Evolutionary conservation across 1,140 invertebrate species (phyloP).

Genomic region (Neodiprion pinetum): DNA sequence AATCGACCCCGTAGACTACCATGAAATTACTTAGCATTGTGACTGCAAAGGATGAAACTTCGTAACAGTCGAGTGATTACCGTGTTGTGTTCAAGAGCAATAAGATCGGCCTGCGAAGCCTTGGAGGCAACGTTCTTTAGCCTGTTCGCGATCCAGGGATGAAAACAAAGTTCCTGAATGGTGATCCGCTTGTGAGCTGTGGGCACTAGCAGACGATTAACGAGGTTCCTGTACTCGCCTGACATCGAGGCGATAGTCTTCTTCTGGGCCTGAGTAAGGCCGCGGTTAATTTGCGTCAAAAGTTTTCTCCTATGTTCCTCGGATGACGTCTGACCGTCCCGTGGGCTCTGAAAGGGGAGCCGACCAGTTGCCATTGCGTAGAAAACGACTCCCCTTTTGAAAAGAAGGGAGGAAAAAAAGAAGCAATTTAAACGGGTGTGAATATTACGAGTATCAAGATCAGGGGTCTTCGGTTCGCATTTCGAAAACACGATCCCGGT

Average conservation of each 20-base stretch:
- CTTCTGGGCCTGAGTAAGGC: conserved; percentile 61
- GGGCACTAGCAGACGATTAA: conserved; percentile 57
- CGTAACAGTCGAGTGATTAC: conserved; percentile 10
- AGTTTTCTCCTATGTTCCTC: conserved; percentile 67
- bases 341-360: conserved; percentile 67
- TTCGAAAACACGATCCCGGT: background rate
- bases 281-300: conserved; percentile 69
- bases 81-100: conserved; percentile 19
- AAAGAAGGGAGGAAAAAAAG: conserved; percentile 30
- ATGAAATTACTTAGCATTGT: too few species aligned
- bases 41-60: too few species aligned
- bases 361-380: conserved; percentile 73
- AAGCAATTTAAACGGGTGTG: conserved; percentile 2
- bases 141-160: conserved; percentile 55
- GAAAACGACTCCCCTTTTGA: conserved; percentile 70
- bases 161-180: conserved; percentile 57
- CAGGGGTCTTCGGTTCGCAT: conserved; percentile 11
- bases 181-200: conserved; percentile 56
- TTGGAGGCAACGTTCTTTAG: conserved; percentile 16
- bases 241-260: conserved; percentile 37
- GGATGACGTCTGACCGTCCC: conserved; percentile 57
- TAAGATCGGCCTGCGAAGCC: conserved; percentile 15
- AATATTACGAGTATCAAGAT: background rate
- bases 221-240: conserved; percentile 51
- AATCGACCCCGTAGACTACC: too few species aligned